Evolutionary conservation across 1,140 invertebrate species (phyloP).

Genomic region (Cryptotermes secundus): DNA sequence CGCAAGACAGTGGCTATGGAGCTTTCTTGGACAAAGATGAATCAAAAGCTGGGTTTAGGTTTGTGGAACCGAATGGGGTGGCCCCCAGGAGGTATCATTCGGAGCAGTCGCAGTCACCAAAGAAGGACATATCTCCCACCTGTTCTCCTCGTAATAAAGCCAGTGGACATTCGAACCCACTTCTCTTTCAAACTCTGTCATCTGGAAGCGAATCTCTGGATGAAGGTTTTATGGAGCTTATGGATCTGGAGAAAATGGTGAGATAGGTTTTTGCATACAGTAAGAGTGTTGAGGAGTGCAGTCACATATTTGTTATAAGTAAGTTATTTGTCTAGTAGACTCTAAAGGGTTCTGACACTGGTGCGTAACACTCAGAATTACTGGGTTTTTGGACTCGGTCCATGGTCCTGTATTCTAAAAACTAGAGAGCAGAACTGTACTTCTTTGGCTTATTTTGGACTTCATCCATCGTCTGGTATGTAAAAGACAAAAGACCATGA

Average conservation of each 20-base stretch:
- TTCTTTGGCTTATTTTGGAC: too few relatives aligned
- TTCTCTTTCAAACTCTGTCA: conserved; percentile 48
- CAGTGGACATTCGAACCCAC: conserved; percentile 29
- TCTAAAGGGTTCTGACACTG: too few relatives aligned
- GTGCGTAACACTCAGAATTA: too few relatives aligned
- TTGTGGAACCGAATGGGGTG: conserved; percentile 54
- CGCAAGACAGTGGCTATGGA: conserved; percentile 58
- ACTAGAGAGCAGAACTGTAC: too few relatives aligned
- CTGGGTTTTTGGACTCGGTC: too few relatives aligned
- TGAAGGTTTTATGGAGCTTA: conserved; percentile 68
- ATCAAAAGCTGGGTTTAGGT: conserved; percentile 39
- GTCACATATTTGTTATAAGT: too few relatives aligned
- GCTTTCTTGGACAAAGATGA: conserved; percentile 38
- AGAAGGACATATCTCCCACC: conserved; percentile 44
- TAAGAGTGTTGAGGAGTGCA: too few relatives aligned
- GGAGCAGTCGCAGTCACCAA: conserved; percentile 50
- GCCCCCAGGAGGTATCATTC: conserved; percentile 48
- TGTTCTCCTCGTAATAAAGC: conserved; percentile 27
- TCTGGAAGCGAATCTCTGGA: conserved; percentile 59
- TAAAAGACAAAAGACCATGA: too few relatives aligned
- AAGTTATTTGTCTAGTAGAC: too few relatives aligned
- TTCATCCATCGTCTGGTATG: too few relatives aligned
- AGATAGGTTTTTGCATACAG: not conserved
- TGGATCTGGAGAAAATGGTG: conserved; percentile 54
- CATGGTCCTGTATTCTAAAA: too few relatives aligned